phyloP scores from a whole-genome alignment of 2,888 invertebrate species.

The Bedellia somnulentella region DNA sequence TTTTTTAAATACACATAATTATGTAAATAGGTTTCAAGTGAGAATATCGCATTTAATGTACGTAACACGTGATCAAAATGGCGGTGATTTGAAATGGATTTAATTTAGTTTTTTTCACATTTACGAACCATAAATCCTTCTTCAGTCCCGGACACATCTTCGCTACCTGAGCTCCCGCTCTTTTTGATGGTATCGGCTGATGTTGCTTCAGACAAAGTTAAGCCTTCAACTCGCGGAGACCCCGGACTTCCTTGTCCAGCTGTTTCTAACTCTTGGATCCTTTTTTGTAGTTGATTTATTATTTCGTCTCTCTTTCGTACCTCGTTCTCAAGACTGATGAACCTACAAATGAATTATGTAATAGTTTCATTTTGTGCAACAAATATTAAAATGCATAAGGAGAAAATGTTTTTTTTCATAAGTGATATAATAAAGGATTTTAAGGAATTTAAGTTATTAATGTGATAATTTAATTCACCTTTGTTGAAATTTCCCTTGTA shows the following conservation, averaged over 20 bases:
- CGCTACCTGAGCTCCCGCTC: conserved; percentile 46
- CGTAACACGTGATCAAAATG: no score
- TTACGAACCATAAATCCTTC: conserved; percentile 54
- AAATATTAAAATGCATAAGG: no score
- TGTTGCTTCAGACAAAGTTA: not conserved
- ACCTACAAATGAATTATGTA: conserved; percentile 55
- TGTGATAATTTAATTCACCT: conserved; percentile 32
- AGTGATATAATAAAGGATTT: no score
- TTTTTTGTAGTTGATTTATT: conserved; percentile 73
- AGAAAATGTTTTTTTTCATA: not conserved
- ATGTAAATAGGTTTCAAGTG: no score
- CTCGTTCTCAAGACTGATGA: conserved; percentile 77
- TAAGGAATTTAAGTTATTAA: no score
- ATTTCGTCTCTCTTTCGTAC: conserved; percentile 80
- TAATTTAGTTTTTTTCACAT: no score
- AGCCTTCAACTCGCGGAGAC: not conserved
- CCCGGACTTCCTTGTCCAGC: conserved; percentile 22
- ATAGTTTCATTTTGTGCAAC: not conserved
- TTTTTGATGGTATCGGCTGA: conserved; percentile 13
- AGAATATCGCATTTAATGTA: no score
- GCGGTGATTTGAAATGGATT: no score
- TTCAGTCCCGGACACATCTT: conserved; percentile 40
- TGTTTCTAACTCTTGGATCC: conserved; percentile 69
- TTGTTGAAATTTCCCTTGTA: conserved; percentile 71
- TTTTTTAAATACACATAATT: no score